These are phyloP conservation scores for Nibea albiflora DNA, from an alignment of 2,113 vertebrate species.

Conservation along the genomic window DNA sequence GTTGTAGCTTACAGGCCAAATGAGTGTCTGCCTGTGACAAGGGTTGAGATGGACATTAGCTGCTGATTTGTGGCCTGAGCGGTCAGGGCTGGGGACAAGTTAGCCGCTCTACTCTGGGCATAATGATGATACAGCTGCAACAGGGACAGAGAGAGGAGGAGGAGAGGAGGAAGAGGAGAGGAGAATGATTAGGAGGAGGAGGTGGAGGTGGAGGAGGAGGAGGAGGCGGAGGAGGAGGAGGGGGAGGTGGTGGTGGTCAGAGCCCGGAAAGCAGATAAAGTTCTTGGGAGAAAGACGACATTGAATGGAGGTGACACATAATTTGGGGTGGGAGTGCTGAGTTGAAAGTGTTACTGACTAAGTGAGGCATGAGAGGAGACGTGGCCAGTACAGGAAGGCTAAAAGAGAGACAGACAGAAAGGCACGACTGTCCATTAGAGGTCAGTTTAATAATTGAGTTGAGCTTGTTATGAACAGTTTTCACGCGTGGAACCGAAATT, in stretches of 20 bases:
- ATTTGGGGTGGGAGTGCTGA: constrained; percentile 78
- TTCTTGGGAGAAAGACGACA: constrained; percentile 70
- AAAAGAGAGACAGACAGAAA: constrained; percentile 38
- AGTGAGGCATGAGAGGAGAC: constrained; percentile 76
- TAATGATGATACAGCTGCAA: constrained; percentile 78
- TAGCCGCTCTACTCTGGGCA: constrained; percentile 59
- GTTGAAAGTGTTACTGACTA: constrained; percentile 79
- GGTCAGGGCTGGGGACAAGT: constrained; percentile 74
- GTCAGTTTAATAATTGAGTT: constrained; percentile 48
- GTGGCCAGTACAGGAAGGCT: constrained; percentile 50
- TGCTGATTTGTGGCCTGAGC: constrained; percentile 79
- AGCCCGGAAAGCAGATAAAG: constrained; percentile 69
- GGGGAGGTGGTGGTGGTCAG: constrained; percentile 59
- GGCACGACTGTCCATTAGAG: constrained; percentile 43
- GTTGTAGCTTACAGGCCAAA: constrained; percentile 74
- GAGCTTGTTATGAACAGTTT: not conserved
- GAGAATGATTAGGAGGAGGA: constrained; percentile 21
- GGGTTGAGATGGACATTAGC: constrained; percentile 80
- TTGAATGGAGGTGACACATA: constrained; percentile 78
- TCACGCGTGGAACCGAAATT: not conserved
- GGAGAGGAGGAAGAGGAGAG: constrained; percentile 50
- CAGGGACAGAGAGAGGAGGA: constrained; percentile 30
- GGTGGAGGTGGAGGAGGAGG: constrained; percentile 51
- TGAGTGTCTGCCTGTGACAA: constrained; percentile 75
- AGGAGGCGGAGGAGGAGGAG: constrained; percentile 37